Base-by-base conservation (phyloP, 2,888 invertebrate genomes). In the Megastigmus dorsalis region DNA sequence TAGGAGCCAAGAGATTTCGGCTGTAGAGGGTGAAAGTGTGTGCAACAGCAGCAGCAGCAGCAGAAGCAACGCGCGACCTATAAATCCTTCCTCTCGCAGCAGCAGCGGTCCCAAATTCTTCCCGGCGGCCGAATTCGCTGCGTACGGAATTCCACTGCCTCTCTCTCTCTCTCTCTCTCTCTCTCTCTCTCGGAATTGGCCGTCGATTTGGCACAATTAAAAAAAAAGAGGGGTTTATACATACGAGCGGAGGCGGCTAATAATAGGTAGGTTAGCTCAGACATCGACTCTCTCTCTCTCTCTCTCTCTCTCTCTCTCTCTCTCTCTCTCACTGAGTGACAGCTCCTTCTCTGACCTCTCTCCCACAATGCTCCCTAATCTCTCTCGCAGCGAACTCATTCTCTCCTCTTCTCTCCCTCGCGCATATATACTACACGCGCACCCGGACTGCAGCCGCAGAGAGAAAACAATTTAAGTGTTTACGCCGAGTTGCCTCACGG, bases 161-260 rank as follows among this genome's bases (percentile, higher is more conserved):
- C n/a, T n/a, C n/a, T n/a, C n/a, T n/a, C n/a, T n/a, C n/a, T n/a
- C n/a, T n/a, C n/a, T n/a, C n/a, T n/a, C n/a, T n/a, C n/a, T n/a
- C n/a, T n/a, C n/a, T 62, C 23, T 41, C 18, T 36, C 18, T 10
- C 83, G 79, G 87, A 88, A 88, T 88, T 88, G 86, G 84, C 45
- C 87, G 82, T 83, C 87, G 88, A 88, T 88, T 88, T 88, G 83
- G 84, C 85, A 38, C 76, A 88, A 88, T 88, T 88, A 87, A 85
- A 86, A 85, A n/a, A 82, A 45, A 28, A 60, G 30, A 65, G 54
- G 63, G 50, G 38, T n/a, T n/a, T n/a, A n/a, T 30, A 63, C 52
- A 48, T n/a, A 33, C n/a, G 48, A 82, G 76, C 57, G 77, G 78
- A 82, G 85, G 84, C 83, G 85, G 83, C 82, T 88, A 88, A 88